Evolutionary conservation across 2,888 invertebrate species (phyloP).

Genomic region (Ophion costatus): DNA sequence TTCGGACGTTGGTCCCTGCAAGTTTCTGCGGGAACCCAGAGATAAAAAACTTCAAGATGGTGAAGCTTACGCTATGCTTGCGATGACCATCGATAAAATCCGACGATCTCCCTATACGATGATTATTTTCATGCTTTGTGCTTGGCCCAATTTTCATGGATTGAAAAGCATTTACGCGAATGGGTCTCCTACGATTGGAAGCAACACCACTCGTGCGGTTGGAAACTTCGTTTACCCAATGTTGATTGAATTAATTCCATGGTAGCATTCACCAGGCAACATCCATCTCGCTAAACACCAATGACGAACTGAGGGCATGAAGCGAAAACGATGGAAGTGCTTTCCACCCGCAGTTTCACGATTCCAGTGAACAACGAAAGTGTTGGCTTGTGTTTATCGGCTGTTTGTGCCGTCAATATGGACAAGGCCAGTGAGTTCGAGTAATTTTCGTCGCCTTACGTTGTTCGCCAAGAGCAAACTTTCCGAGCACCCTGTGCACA

Average conservation of each 20-base stretch:
- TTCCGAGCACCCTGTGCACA: slow-evolving; percentile 43
- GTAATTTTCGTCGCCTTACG: neutral
- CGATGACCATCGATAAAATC: neutral
- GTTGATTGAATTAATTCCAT: neutral
- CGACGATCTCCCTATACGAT: neutral
- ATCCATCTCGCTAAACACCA: neutral
- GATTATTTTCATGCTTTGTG: neutral
- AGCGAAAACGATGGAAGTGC: neutral
- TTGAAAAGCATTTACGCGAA: neutral
- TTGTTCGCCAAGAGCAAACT: slow-evolving; percentile 9
- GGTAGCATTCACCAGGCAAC: neutral
- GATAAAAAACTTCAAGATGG: too few species aligned
- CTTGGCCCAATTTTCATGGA: neutral
- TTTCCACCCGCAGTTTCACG: neutral
- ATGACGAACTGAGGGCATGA: neutral
- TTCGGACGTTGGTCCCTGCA: neutral
- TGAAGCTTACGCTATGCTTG: too few species aligned
- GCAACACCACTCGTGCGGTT: neutral
- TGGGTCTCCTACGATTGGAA: neutral
- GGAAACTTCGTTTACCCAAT: neutral
- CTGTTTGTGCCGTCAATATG: neutral
- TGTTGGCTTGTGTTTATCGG: neutral
- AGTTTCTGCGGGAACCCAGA: neutral
- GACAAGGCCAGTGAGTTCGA: slow-evolving; percentile 13
- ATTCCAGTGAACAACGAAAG: neutral